Percentiles rank a stretch among this genome's conserved stretches.
Evolutionary conservation across 2,113 vertebrate species (phyloP).

Genomic region (Ailurus styani): DNA sequence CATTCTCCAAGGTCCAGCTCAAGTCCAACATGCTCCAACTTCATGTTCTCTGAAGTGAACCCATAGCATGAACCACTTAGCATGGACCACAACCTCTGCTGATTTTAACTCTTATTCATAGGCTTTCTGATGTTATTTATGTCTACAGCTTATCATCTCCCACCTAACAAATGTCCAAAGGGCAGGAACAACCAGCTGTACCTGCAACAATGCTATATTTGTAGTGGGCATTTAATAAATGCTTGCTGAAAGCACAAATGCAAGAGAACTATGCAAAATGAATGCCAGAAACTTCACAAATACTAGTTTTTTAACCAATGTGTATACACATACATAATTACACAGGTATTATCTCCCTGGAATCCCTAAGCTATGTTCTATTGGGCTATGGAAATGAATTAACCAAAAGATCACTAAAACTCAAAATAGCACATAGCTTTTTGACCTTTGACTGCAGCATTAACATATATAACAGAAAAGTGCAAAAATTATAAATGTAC

Average conservation of each 20-base stretch:
- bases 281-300: neutral
- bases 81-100: neutral
- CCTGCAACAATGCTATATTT: neutral
- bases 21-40: neutral
- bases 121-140: neutral
- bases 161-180: neutral
- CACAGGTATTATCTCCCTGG: neutral
- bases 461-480: neutral
- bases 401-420: neutral
- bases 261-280: neutral
- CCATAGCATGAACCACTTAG: too few species aligned
- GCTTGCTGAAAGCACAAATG: neutral
- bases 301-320: neutral
- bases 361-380: neutral
- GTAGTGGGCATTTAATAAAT: neutral
- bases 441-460: neutral
- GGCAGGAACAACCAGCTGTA: neutral
- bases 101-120: neutral
- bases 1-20: neutral
- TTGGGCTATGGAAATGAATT: neutral
- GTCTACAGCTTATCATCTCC: neutral
- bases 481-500: neutral
- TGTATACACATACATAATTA: neutral
- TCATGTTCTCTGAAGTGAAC: neutral
- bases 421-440: neutral